Evolutionary conservation across 2,888 invertebrate species (phyloP).

Genomic region (Sesamia inferens): DNA sequence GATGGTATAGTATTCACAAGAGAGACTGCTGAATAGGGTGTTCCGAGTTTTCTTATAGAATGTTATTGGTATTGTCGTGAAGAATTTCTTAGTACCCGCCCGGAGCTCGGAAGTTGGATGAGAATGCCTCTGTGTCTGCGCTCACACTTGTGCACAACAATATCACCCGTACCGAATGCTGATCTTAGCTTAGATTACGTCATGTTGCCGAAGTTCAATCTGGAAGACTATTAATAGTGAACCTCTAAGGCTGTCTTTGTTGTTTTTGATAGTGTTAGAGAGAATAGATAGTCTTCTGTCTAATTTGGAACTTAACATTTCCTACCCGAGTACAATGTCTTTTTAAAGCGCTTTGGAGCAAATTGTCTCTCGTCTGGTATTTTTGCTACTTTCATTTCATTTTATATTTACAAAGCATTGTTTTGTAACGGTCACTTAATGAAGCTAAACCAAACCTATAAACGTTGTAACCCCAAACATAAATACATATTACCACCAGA

Average conservation of each 20-base stretch:
- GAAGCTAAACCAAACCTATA: conserved; percentile 14
- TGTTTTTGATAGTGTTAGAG: neutral
- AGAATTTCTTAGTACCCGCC: neutral
- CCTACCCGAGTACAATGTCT: too few species aligned
- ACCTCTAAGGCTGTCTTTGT: neutral
- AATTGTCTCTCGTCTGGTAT: conserved; percentile 12
- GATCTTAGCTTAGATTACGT: neutral
- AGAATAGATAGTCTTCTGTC: neutral
- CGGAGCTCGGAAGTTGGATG: neutral
- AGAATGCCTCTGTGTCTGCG: neutral
- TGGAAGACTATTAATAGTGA: neutral
- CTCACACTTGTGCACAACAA: neutral
- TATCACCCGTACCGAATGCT: neutral
- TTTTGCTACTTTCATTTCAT: conserved; percentile 1
- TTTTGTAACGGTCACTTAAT: conserved; percentile 31
- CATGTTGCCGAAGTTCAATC: neutral
- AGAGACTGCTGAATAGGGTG: neutral
- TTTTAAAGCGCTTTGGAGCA: conserved; percentile 11
- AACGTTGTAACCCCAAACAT: conserved; percentile 21
- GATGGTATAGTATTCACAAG: neutral
- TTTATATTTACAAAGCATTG: conserved; percentile 26
- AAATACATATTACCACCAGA: neutral
- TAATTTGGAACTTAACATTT: too few species aligned
- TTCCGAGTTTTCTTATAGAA: neutral
- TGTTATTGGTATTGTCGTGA: neutral